Conservation (phyloP, 2,113 vertebrate species). For the Alethe diademata region DNA sequence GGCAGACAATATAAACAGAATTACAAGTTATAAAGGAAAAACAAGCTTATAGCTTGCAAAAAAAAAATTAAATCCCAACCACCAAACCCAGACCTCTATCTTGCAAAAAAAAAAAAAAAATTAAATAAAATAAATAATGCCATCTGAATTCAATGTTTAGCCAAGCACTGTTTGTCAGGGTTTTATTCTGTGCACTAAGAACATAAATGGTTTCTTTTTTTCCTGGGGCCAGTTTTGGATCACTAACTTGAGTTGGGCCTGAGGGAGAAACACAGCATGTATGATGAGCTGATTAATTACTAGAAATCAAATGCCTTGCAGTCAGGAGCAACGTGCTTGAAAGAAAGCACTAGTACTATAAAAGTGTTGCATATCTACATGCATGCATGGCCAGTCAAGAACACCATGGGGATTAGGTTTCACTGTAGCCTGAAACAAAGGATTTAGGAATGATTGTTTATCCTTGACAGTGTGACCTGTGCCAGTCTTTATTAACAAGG, state of each 20-base stretch:
- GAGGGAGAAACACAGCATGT: conserved; percentile 70
- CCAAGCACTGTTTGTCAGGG: conserved; percentile 63
- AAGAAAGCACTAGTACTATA: conserved; percentile 49
- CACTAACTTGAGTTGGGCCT: conserved; percentile 71
- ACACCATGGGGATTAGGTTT: conserved; percentile 63
- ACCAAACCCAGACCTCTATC: not conserved
- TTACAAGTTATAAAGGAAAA: not conserved
- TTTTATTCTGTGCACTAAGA: conserved; percentile 60
- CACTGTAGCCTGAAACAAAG: conserved; percentile 69
- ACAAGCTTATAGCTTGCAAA: not conserved
- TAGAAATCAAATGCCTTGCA: conserved; percentile 79
- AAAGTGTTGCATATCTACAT: conserved; percentile 45
- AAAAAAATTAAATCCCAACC: not conserved
- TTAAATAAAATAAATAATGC: conserved; percentile 8
- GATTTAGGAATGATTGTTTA: conserved; percentile 72
- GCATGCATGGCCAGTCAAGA: conserved; percentile 54
- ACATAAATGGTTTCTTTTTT: conserved; percentile 70
- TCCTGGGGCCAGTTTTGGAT: conserved; percentile 74
- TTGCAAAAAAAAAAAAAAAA: not conserved
- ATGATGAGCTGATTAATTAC: conserved; percentile 82
- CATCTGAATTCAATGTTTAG: conserved; percentile 68
- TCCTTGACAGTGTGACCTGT: conserved; percentile 72
- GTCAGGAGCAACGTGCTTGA: conserved; percentile 63
- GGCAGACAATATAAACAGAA: not conserved
- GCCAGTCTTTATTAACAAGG: conserved; percentile 64